A percentile compares a stretch with the other conserved stretches of the same genome.
These are phyloP conservation scores for Drosophila murphyi DNA, from an alignment of 1,140 invertebrate species.

Conservation along the genomic window DNA sequence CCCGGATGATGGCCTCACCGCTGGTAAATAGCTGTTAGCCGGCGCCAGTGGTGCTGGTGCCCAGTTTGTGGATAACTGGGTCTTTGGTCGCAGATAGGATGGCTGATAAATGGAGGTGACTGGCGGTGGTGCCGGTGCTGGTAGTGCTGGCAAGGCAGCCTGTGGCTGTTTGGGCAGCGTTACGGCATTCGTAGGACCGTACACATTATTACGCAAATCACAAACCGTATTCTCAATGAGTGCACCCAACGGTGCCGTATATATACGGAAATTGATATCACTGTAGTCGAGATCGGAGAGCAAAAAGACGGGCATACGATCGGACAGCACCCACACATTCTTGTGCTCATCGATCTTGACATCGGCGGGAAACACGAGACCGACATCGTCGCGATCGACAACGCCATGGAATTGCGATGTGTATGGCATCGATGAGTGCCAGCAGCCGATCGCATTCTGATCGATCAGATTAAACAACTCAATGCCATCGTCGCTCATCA, in stretches of 20 bases:
- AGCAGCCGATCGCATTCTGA: constrained; percentile 92
- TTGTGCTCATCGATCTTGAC: constrained; percentile 89
- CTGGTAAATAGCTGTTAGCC: constrained; percentile 60
- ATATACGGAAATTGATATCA: constrained; percentile 92
- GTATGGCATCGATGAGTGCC: constrained; percentile 89
- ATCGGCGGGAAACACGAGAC: constrained; percentile 91
- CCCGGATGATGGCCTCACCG: not conserved
- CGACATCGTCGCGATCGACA: constrained; percentile 90
- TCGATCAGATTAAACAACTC: constrained; percentile 92
- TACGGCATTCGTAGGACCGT: constrained; percentile 69
- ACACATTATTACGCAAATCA: constrained; percentile 84
- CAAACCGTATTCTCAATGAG: constrained; percentile 90
- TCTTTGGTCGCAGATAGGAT: constrained; percentile 56
- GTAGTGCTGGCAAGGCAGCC: constrained; percentile 14
- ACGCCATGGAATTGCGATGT: constrained; percentile 88
- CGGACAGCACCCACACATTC: constrained; percentile 91
- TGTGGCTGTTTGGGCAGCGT: constrained; percentile 47
- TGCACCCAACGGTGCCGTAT: constrained; percentile 87
- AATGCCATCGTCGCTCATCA: constrained; percentile 90
- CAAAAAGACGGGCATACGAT: constrained; percentile 91
- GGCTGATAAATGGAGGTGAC: constrained; percentile 51
- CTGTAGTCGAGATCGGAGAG: constrained; percentile 89
- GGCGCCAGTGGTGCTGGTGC: constrained; percentile 36
- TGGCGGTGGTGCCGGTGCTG: not conserved
- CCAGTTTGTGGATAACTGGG: constrained; percentile 53